phyloP scores from a whole-genome alignment of 1,140 invertebrate species.

The Samia ricini region DNA sequence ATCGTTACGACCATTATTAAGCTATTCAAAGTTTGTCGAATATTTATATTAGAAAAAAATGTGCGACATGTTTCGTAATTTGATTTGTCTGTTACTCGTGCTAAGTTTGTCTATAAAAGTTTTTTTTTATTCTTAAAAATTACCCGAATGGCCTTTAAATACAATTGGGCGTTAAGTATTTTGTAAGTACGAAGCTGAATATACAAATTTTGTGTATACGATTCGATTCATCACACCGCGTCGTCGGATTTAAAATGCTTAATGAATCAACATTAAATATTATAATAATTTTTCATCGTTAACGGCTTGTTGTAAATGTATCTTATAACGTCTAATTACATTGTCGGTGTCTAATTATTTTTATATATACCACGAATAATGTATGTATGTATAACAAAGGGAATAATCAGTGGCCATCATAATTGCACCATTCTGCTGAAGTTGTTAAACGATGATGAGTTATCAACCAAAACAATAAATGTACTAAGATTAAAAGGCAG shows the following conservation, averaged over 20 bases:
- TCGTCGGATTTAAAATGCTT: not conserved
- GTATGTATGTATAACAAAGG: not conserved
- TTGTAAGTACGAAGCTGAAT: not conserved
- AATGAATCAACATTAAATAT: no score
- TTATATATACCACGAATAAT: not conserved
- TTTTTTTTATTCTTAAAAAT: not conserved
- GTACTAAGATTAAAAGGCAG: slow-evolving; percentile 26
- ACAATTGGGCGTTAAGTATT: not conserved
- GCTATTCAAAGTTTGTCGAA: slow-evolving; percentile 14
- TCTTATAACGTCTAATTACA: not conserved
- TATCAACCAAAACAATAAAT: slow-evolving; percentile 58
- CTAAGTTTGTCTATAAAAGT: not conserved
- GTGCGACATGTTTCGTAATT: not conserved
- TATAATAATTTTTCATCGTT: not conserved
- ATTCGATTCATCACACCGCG: not conserved
- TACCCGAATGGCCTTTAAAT: not conserved
- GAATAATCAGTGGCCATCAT: slow-evolving; percentile 16
- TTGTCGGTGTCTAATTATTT: not conserved
- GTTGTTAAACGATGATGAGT: slow-evolving; percentile 41
- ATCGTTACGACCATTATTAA: slow-evolving; percentile 2
- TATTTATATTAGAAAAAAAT: slow-evolving; percentile 3
- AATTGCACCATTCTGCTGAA: slow-evolving; percentile 27
- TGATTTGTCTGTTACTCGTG: not conserved
- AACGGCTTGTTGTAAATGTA: not conserved
- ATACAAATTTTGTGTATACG: not conserved